These are phyloP conservation scores for Siniperca obscura DNA, from an alignment of 2,797 vertebrate species.

Conservation along the genomic window DNA sequence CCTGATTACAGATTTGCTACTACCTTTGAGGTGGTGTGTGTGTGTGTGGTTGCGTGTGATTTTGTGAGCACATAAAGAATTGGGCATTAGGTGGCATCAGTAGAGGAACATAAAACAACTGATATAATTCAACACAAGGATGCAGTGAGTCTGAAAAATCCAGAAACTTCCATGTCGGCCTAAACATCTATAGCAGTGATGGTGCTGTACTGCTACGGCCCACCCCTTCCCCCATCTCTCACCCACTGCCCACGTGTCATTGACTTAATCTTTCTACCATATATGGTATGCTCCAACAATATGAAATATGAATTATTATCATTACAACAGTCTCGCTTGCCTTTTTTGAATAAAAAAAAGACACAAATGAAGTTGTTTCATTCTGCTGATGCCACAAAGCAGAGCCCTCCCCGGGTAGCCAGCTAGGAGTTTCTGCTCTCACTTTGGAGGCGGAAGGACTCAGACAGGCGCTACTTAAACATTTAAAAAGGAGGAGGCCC, in stretches of 20 bases:
- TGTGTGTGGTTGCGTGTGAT: not conserved
- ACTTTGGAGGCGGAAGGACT: slow-evolving; percentile 55
- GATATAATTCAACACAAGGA: not conserved
- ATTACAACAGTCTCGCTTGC: slow-evolving; percentile 24
- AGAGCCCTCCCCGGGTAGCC: not conserved
- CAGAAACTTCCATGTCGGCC: not conserved
- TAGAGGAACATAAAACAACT: not conserved
- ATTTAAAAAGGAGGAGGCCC: slow-evolving; percentile 78
- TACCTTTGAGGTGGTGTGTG: not conserved
- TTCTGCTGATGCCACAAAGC: slow-evolving; percentile 41
- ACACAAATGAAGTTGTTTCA: slow-evolving; percentile 38
- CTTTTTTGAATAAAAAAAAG: slow-evolving; percentile 28
- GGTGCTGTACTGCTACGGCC: slow-evolving; percentile 58
- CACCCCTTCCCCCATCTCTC: slow-evolving; percentile 21
- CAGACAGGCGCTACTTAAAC: slow-evolving; percentile 75
- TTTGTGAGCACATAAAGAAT: slow-evolving; percentile 6
- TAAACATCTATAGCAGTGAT: not conserved
- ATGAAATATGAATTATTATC: slow-evolving; percentile 60
- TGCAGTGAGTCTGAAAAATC: slow-evolving; percentile 7
- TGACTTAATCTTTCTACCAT: slow-evolving; percentile 60
- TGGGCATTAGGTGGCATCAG: not conserved
- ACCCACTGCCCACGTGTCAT: slow-evolving; percentile 59
- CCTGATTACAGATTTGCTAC: slow-evolving; percentile 22
- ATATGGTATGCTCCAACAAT: slow-evolving; percentile 52
- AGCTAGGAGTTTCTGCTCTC: slow-evolving; percentile 46